Evolutionary conservation across 2,113 vertebrate species (phyloP), one percentile per base, ranked within the genome.

Genomic region (Setophaga petechia): DNA sequence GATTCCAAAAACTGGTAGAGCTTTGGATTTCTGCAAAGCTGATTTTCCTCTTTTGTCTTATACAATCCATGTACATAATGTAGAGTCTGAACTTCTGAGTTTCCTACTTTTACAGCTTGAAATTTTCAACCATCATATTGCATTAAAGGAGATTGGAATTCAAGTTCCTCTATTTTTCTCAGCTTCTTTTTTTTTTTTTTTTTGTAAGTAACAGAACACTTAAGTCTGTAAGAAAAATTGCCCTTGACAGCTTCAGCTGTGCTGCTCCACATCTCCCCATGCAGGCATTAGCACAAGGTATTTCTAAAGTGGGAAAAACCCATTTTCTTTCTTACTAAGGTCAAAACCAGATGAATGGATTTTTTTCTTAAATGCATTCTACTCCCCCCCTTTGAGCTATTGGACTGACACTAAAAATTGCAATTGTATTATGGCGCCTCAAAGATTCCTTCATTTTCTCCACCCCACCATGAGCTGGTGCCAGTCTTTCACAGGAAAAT

Each of bases 141-240:
- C 68, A 94, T 97, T 97, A 84, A 74, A 88, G 46, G 61, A 86
- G 55, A 85, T 43, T 86, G 82, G 66, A 96, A 94, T 91, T 84
- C 71, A 86, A 71, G 59, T 94, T 94, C 77, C 39, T 94, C 66
- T 95, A 30, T 89, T 96, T 94, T 82, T 91, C 61, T 95, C 43
- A 47, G 5, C 12, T 78, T 47, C 5, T 52, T 77, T 89, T 80
- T 71, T 75, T 84, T 74, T 74, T 65, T 85, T 87, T 44, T 35
- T 35, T 15, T 1, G 24, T 75, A 83, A 93, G 79, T 94, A 91
- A 94, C 19, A 2, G 79, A 89, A 39, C 75, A 88, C 94, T 95
- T 96, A 96, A 94, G 54, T 94, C 67, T 90, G 17, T 82, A 89
- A 93, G 96, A 93, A 95, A 96, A 97, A 96, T 97, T 96, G 86